Percentiles rank a stretch among this genome's conserved stretches.
Evolutionary conservation across 2,888 invertebrate species (phyloP).

Genomic region (Agrochola lychnidis): DNA sequence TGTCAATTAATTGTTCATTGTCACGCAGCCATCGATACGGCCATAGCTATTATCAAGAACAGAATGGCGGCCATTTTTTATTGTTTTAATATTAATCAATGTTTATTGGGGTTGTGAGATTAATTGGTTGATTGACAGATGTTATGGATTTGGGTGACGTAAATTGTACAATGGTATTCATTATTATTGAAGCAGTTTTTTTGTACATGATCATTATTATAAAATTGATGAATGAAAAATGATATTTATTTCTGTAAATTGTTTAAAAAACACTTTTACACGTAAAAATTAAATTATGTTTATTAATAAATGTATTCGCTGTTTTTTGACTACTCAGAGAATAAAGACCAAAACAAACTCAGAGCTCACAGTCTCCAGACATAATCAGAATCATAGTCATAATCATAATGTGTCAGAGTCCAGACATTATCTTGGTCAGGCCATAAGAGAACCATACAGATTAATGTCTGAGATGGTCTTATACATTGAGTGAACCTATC

Average conservation of each 20-base stretch:
- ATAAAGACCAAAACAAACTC: neutral
- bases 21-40: constrained; percentile 58
- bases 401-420: neutral
- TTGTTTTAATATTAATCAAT: constrained; percentile 34
- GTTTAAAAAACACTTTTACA: neutral
- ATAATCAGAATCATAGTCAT: too few relatives aligned
- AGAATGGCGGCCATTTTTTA: constrained; percentile 40
- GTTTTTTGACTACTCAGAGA: neutral
- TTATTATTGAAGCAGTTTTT: neutral
- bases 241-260: neutral
- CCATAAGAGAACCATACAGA: neutral
- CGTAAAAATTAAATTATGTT: neutral
- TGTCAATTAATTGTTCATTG: constrained; percentile 82
- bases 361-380: neutral
- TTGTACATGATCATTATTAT: neutral
- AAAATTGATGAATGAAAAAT: neutral
- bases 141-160: neutral
- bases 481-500: too few relatives aligned
- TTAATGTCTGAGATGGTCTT: neutral
- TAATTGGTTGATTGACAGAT: constrained; percentile 32
- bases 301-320: neutral
- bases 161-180: constrained; percentile 3
- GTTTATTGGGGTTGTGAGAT: constrained; percentile 24
- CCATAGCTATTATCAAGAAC: constrained; percentile 38
- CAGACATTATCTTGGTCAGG: neutral